Evolutionary conservation across 2,797 vertebrate genomes (phyloP).

Genomic region (Scyliorhinus canicula): DNA sequence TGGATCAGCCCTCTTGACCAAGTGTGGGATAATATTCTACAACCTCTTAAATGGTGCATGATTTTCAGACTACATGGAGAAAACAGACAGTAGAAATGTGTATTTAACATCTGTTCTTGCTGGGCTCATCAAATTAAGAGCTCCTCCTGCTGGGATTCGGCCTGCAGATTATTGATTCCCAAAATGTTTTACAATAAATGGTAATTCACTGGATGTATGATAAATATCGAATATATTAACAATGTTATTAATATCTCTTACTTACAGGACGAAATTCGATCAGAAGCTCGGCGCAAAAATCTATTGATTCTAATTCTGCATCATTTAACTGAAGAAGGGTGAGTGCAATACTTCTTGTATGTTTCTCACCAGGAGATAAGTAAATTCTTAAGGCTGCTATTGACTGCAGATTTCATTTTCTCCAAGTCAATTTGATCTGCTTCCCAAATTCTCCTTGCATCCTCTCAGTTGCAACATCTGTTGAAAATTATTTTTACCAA

Average conservation of each 20-base stretch:
- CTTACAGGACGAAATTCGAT: constrained; percentile 73
- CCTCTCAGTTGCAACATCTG: neutral
- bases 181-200: neutral
- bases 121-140: neutral
- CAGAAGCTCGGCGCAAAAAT: constrained; percentile 76
- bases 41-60: neutral
- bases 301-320: constrained; percentile 84
- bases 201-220: neutral
- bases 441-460: neutral
- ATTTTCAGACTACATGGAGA: neutral
- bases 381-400: neutral
- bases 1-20: neutral
- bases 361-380: neutral
- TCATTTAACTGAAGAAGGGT: constrained; percentile 85
- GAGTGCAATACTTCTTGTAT: constrained; percentile 46
- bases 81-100: neutral
- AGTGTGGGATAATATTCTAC: neutral
- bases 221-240: neutral
- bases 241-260: constrained; percentile 41
- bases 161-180: neutral
- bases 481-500: neutral
- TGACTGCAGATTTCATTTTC: neutral
- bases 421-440: neutral
- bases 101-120: neutral
- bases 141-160: neutral